Conservation (phyloP, 2,797 vertebrate genomes). For the Pangasius sanitwongsei region DNA sequence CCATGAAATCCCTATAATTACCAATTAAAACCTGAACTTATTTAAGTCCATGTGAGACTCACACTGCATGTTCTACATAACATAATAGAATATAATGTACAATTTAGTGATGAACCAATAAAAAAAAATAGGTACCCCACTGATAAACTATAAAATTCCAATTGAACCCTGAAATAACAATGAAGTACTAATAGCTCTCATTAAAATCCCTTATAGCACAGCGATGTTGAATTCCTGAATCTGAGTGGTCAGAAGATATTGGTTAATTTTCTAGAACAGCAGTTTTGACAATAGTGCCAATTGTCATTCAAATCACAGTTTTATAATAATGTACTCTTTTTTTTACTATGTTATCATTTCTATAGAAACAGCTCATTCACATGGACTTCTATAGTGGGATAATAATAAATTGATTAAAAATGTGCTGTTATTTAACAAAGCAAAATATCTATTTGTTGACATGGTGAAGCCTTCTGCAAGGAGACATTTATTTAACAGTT, state of each 20-base stretch:
- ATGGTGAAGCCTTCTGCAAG: not conserved
- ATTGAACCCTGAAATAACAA: not conserved
- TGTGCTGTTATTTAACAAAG: not conserved
- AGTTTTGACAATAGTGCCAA: not conserved
- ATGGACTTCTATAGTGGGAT: not conserved
- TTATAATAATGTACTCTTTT: not conserved
- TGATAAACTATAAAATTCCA: not conserved
- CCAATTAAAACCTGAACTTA: not conserved
- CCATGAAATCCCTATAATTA: not conserved
- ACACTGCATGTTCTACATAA: not conserved
- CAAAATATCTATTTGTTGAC: no score
- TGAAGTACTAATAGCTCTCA: not conserved
- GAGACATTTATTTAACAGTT: not conserved
- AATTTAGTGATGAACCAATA: not conserved
- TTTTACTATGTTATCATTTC: not conserved
- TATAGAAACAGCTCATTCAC: not conserved
- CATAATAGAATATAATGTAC: not conserved
- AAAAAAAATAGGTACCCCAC: not conserved
- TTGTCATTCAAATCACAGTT: not conserved
- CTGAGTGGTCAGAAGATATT: not conserved
- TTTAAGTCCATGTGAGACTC: not conserved
- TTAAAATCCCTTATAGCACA: not conserved
- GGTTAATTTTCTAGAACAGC: not conserved
- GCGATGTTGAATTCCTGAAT: not conserved
- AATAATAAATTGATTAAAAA: not conserved